Evolutionary conservation across 2,797 vertebrate genomes (phyloP).

Genomic region (Oreochromis grahami): DNA sequence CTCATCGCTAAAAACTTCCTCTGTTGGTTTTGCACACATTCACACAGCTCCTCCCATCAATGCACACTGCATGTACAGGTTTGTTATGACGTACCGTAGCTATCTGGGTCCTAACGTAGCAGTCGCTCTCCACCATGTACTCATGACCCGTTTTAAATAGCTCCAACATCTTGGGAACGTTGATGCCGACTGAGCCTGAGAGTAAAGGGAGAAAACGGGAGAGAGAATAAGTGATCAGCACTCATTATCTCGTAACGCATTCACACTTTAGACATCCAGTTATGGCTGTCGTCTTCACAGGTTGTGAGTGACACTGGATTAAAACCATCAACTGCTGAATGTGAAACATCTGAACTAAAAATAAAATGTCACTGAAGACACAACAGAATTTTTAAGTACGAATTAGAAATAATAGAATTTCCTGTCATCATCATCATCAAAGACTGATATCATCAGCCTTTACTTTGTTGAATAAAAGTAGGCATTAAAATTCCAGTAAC

Average conservation of each 20-base stretch:
- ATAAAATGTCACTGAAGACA: background rate
- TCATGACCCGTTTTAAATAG: slow-evolving; percentile 82
- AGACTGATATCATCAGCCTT: background rate
- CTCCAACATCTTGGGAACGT: slow-evolving; percentile 84
- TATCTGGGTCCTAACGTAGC: slow-evolving; percentile 78
- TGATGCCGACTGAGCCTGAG: slow-evolving; percentile 80
- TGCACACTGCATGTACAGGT: accelerated
- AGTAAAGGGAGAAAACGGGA: background rate
- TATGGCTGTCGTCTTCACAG: background rate
- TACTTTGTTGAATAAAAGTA: background rate
- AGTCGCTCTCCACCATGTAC: slow-evolving; percentile 78
- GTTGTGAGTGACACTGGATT: background rate
- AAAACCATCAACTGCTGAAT: background rate
- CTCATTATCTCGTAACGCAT: background rate
- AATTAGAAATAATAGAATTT: background rate
- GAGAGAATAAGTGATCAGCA: background rate
- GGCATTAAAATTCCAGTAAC: background rate
- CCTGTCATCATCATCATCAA: background rate
- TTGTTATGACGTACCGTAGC: slow-evolving; percentile 77
- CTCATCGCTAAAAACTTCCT: background rate
- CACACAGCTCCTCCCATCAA: background rate
- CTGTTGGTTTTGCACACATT: background rate
- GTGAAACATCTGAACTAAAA: background rate
- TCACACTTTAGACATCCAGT: background rate
- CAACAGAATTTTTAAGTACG: accelerated